These are phyloP conservation scores for Venturia canescens DNA, from an alignment of 1,140 invertebrate genomes.

Conservation along the genomic window DNA sequence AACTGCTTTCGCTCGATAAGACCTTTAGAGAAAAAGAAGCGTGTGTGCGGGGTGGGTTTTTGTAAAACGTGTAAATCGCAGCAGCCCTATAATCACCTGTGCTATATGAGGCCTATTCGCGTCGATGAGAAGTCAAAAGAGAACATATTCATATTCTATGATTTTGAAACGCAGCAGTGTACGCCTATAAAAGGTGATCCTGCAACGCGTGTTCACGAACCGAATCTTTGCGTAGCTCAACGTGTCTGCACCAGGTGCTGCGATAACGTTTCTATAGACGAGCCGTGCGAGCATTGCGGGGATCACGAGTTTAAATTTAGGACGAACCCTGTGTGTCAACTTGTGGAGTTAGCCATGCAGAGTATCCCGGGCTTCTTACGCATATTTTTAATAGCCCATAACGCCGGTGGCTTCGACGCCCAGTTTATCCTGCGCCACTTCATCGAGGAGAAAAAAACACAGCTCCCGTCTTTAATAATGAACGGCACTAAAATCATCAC, in stretches of 20 bases:
- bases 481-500: no score
- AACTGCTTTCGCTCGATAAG: slow-evolving; percentile 23
- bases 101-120: not conserved
- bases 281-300: not conserved
- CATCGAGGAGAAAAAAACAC: no score
- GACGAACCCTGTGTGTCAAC: not conserved
- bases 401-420: not conserved
- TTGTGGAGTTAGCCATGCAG: not conserved
- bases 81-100: not conserved
- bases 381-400: slow-evolving; percentile 4
- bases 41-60: slow-evolving; percentile 12
- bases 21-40: slow-evolving; percentile 17
- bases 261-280: slow-evolving; percentile 4
- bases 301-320: slow-evolving; percentile 5
- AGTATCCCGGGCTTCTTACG: not conserved
- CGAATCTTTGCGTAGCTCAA: slow-evolving; percentile 2
- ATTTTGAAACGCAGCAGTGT: slow-evolving; percentile 1
- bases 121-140: not conserved
- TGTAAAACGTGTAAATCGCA: slow-evolving; percentile 13
- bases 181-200: not conserved
- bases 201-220: not conserved
- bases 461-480: no score
- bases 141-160: slow-evolving; percentile 10
- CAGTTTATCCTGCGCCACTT: no score
- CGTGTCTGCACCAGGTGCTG: slow-evolving; percentile 5